Evolutionary conservation across 92 coral and sea anemone genomes (phyloP).

Genomic region (Parazoanthus atlanticus): DNA sequence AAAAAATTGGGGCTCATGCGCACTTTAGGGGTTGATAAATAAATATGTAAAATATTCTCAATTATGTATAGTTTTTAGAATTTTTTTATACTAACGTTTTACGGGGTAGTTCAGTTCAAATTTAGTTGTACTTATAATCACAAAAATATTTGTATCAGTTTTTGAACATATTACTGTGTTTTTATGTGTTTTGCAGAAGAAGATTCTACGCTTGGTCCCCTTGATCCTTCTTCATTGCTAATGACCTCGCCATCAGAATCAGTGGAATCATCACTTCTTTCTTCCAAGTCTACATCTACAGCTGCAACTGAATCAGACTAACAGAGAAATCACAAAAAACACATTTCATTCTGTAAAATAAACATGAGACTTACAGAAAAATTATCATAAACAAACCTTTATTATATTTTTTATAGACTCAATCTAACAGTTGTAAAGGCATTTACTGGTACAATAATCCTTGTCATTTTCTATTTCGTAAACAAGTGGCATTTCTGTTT

Average conservation of each 20-base stretch:
- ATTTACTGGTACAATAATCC: not conserved
- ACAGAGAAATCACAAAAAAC: constrained; percentile 11
- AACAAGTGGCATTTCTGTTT: constrained; percentile 1
- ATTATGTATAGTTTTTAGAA: no score
- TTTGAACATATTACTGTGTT: no score
- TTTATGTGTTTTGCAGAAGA: no score
- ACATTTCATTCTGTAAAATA: not conserved
- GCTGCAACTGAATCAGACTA: constrained; percentile 11
- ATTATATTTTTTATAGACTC: not conserved
- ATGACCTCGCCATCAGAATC: constrained; percentile 7
- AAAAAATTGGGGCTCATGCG: no score
- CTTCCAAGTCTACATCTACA: constrained; percentile 25
- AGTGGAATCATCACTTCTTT: constrained; percentile 22
- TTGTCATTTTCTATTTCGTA: not conserved
- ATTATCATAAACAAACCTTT: constrained; percentile 1
- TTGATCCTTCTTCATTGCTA: constrained; percentile 30
- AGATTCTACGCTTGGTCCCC: no score
- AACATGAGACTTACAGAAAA: constrained; percentile 8
- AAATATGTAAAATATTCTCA: no score
- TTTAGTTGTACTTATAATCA: no score
- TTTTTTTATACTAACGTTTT: no score
- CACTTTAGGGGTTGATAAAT: no score
- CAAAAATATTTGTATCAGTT: no score
- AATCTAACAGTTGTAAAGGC: not conserved
- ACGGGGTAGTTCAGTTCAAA: no score